Evolutionary conservation across 2,113 vertebrate species (phyloP).

Genomic region (Drymodes brunneopygia): DNA sequence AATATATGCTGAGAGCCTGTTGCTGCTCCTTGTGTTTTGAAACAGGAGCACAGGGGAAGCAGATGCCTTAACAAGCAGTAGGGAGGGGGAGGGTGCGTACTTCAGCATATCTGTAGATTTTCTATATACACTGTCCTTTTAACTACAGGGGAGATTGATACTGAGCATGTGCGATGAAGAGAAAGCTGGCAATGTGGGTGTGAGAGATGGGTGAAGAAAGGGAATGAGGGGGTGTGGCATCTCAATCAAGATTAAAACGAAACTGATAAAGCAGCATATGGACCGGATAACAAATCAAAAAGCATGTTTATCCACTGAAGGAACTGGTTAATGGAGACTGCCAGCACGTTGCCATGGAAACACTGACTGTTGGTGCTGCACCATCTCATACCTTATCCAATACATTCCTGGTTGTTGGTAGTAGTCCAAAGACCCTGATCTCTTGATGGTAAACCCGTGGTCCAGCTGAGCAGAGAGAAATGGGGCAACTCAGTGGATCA

Average conservation of each 20-base stretch:
- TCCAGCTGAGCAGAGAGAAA: slow-evolving; percentile 98
- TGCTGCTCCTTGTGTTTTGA: slow-evolving; percentile 48
- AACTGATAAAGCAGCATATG: slow-evolving; percentile 85
- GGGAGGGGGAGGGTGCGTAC: slow-evolving; percentile 40
- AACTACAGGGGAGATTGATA: slow-evolving; percentile 65
- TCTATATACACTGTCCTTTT: slow-evolving; percentile 81
- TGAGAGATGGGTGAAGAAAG: slow-evolving; percentile 79
- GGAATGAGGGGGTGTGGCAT: slow-evolving; percentile 79
- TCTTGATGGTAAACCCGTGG: slow-evolving; percentile 99
- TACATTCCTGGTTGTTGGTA: slow-evolving; percentile 99
- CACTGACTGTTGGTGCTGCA: slow-evolving; percentile 85
- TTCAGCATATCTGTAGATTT: slow-evolving; percentile 57
- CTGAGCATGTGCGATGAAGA: slow-evolving; percentile 79
- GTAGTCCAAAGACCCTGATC: slow-evolving; percentile 99
- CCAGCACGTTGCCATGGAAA: slow-evolving; percentile 93
- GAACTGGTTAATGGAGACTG: slow-evolving; percentile 88
- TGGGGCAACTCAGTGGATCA: slow-evolving; percentile 86
- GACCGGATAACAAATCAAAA: slow-evolving; percentile 83
- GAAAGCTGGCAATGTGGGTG: slow-evolving; percentile 82
- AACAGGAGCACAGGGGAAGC: slow-evolving; percentile 61
- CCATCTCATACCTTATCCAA: slow-evolving; percentile 98
- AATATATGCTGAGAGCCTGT: slow-evolving; percentile 57
- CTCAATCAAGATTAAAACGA: slow-evolving; percentile 81
- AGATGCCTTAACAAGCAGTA: slow-evolving; percentile 59
- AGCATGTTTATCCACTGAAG: slow-evolving; percentile 85